Evolutionary conservation across 2,113 vertebrate species (phyloP), one percentile per base, ranked within the genome.

Genomic region (Zapus hudsonius): DNA sequence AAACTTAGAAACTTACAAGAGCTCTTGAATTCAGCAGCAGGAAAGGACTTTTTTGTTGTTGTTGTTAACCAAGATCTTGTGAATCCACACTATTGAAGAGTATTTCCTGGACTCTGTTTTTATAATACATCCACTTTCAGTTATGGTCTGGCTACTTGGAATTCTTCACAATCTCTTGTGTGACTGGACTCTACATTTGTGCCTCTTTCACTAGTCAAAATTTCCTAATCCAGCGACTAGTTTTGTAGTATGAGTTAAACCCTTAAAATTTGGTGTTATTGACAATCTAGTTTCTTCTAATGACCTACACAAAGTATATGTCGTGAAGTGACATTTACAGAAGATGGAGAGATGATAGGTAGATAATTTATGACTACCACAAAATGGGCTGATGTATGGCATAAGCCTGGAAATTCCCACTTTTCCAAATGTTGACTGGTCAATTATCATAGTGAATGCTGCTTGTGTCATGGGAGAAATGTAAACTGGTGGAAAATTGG

Each of bases 121-220:
- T 44, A 0, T 23, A 42, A 36, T 52, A 6, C n/a, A 61, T 81
- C 13, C 81, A 76, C 73, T 89, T 92, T 17, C 23, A 52, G 70
- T 86, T 63, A 27, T 76, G 2, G 90, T 93, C 52, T 91, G 20
- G 33, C 90, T 72, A 90, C 17, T 73, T 44, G 84, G 8, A 87
- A n/a, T 84, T 93, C 40, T 82, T 88, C 76, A 29, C 22, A 31
- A 76, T 90, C 47, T 83, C 29, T 70, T 42, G 3, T 20, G 33
- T 63, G 70, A 33, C 25, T 84, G 25, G 88, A 75, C 36, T 94
- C 82, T 66, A 87, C 57, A 38, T n/a, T 52, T 42, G 13, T 31
- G 17, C 22, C 13, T 67, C 13, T 82, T 87, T 70, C 6, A 52
- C 19, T 25, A 31, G 40, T 8, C 59, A 23, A 9, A 29, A 25